These are phyloP conservation scores for Trypoxylus dichotomus DNA, from an alignment of 1,140 invertebrate genomes.

Conservation along the genomic window DNA sequence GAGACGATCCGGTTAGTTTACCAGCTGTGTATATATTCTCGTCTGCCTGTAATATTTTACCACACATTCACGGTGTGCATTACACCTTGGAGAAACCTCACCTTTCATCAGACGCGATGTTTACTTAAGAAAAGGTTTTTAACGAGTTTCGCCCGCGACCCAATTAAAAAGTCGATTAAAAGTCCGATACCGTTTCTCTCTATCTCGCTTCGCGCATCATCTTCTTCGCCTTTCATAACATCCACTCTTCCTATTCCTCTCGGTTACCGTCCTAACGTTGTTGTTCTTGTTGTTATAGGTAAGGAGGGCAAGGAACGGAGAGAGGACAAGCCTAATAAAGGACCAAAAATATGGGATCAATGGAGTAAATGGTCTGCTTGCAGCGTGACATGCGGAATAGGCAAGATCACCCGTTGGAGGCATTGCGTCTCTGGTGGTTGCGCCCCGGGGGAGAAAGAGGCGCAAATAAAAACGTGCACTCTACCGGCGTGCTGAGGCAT, in stretches of 20 bases:
- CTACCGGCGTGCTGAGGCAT: conserved; percentile 48
- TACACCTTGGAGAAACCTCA: not conserved
- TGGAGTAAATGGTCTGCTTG: conserved; percentile 57
- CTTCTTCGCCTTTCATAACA: not conserved
- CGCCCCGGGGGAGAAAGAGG: conserved; percentile 56
- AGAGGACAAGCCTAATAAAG: conserved; percentile 20
- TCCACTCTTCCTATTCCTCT: not conserved
- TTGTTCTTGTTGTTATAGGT: not conserved
- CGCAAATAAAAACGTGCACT: conserved; percentile 57
- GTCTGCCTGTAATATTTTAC: no score
- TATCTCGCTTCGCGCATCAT: not conserved
- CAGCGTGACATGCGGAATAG: conserved; percentile 55
- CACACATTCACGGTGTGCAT: no score
- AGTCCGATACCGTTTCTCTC: not conserved
- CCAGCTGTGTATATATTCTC: no score
- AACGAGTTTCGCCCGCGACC: conserved; percentile 6
- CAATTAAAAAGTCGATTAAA: conserved; percentile 19
- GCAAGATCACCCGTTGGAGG: conserved; percentile 55
- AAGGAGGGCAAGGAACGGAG: conserved; percentile 1
- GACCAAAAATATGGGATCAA: conserved; percentile 54
- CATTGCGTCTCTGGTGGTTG: conserved; percentile 56
- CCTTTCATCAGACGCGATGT: not conserved
- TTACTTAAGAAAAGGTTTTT: not conserved
- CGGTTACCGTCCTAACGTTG: not conserved
- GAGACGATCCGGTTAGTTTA: no score